Percentiles rank a stretch among this genome's conserved stretches.
phyloP scores from a whole-genome alignment of 2,797 vertebrate species.

The Galaxias olidus region DNA sequence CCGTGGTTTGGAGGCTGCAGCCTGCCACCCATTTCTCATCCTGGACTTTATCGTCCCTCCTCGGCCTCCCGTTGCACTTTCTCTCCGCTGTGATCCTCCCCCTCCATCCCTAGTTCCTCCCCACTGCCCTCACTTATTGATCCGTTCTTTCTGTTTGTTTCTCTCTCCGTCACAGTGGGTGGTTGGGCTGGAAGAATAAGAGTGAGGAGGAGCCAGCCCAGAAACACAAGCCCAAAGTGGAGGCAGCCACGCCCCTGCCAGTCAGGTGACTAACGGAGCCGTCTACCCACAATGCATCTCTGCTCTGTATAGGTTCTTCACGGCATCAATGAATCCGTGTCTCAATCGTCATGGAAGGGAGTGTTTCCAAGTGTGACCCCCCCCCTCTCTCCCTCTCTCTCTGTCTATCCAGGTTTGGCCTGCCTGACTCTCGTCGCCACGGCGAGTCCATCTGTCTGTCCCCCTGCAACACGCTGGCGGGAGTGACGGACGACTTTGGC shows the following conservation, averaged over 20 bases:
- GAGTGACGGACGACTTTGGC: conserved; percentile 96
- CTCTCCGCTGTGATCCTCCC: background rate
- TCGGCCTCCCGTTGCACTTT: background rate
- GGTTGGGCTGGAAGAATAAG: conserved; percentile 95
- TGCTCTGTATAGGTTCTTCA: background rate
- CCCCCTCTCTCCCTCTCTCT: background rate
- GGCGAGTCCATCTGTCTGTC: conserved; percentile 94
- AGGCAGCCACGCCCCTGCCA: conserved; percentile 87
- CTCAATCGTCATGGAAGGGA: background rate
- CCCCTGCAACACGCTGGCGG: conserved; percentile 92
- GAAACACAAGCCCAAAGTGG: conserved; percentile 95
- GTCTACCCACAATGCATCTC: background rate
- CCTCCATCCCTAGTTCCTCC: background rate
- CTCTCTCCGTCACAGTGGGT: conserved; percentile 78
- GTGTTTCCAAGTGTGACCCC: background rate
- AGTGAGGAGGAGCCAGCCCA: conserved; percentile 87
- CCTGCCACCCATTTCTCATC: background rate
- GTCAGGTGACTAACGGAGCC: conserved; percentile 77
- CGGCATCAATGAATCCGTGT: too few species aligned
- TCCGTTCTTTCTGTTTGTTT: background rate
- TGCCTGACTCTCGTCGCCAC: conserved; percentile 94
- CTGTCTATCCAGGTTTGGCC: conserved; percentile 81
- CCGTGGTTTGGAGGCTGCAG: background rate
- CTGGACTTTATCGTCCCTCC: background rate
- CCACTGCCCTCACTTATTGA: background rate